A percentile compares a stretch with the other conserved stretches of the same genome.
Conservation (phyloP, 1,140 invertebrate genomes). For the Ceratina australensis region DNA sequence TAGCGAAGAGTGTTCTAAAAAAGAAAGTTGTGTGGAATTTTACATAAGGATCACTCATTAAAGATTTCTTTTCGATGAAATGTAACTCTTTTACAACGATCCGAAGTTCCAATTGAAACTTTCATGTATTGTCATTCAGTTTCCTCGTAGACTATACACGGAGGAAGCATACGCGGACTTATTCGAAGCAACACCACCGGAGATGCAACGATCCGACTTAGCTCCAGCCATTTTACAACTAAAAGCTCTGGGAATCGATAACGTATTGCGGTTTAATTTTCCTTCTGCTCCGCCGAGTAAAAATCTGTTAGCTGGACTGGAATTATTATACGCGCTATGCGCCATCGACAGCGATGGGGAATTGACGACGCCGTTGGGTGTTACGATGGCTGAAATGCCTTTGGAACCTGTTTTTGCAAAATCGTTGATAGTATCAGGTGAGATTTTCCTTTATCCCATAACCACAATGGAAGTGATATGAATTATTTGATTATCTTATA, state of each 20-base stretch:
- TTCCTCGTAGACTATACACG: slow-evolving; percentile 83
- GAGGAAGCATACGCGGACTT: slow-evolving; percentile 90
- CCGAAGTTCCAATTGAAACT: too few relatives aligned
- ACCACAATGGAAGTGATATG: too few relatives aligned
- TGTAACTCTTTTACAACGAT: too few relatives aligned
- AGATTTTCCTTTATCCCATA: background rate
- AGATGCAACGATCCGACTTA: slow-evolving; percentile 95
- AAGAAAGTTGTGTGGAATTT: too few relatives aligned
- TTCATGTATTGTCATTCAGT: slow-evolving; percentile 36
- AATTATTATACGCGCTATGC: slow-evolving; percentile 92
- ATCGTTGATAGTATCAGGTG: slow-evolving; percentile 90
- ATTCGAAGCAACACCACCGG: slow-evolving; percentile 87
- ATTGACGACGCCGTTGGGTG: slow-evolving; percentile 90
- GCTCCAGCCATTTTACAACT: slow-evolving; percentile 93
- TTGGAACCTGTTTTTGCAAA: slow-evolving; percentile 93
- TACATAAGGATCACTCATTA: too few relatives aligned
- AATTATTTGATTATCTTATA: slow-evolving; percentile 58
- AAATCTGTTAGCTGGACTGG: slow-evolving; percentile 91
- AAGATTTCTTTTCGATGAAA: slow-evolving; percentile 34
- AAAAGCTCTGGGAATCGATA: slow-evolving; percentile 97
- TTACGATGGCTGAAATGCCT: slow-evolving; percentile 95
- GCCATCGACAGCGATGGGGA: slow-evolving; percentile 90
- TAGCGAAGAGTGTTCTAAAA: too few relatives aligned
- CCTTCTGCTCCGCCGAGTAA: slow-evolving; percentile 93
- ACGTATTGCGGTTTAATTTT: slow-evolving; percentile 91